Conservation (phyloP, 2,113 vertebrate genomes). For the Callionymus lyra region DNA sequence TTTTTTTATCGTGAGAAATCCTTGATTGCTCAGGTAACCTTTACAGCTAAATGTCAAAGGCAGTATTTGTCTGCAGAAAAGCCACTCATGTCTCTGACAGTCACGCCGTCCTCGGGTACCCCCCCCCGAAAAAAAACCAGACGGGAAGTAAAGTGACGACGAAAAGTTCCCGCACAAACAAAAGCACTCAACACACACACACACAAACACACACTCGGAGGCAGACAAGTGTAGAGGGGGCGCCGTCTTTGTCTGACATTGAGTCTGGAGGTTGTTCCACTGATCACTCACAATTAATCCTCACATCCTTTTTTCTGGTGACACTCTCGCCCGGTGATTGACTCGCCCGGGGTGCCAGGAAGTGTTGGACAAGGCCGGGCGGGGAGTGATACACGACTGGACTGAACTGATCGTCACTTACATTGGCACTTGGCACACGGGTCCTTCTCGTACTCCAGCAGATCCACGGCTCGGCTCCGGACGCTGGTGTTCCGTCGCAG, state of each 20-base stretch:
- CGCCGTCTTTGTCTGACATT: constrained; percentile 40
- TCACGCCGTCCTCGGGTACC: constrained; percentile 17
- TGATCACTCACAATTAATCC: constrained; percentile 35
- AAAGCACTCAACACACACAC: constrained; percentile 3
- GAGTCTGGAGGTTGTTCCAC: constrained; percentile 44
- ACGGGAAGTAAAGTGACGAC: constrained; percentile 43
- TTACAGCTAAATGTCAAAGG: too few relatives aligned
- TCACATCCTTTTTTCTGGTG: constrained; percentile 23
- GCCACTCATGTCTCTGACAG: not conserved
- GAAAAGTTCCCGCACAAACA: constrained; percentile 14
- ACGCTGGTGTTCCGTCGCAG: constrained; percentile 61
- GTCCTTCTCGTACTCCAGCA: constrained; percentile 81
- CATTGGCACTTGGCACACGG: constrained; percentile 79
- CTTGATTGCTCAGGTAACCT: not conserved
- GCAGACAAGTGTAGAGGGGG: constrained; percentile 24
- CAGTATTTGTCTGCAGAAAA: too few relatives aligned
- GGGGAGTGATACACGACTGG: not conserved
- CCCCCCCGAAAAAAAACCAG: constrained; percentile 27
- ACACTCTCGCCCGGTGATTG: constrained; percentile 11
- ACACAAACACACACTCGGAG: constrained; percentile 4
- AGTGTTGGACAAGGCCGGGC: not conserved
- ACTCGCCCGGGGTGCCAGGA: constrained; percentile 8
- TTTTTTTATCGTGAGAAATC: too few relatives aligned
- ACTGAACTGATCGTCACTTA: constrained; percentile 52
- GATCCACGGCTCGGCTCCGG: constrained; percentile 65